Base-by-base conservation (phyloP, 2,888 invertebrate genomes). In the Gastracanthus pulcherrimus region DNA sequence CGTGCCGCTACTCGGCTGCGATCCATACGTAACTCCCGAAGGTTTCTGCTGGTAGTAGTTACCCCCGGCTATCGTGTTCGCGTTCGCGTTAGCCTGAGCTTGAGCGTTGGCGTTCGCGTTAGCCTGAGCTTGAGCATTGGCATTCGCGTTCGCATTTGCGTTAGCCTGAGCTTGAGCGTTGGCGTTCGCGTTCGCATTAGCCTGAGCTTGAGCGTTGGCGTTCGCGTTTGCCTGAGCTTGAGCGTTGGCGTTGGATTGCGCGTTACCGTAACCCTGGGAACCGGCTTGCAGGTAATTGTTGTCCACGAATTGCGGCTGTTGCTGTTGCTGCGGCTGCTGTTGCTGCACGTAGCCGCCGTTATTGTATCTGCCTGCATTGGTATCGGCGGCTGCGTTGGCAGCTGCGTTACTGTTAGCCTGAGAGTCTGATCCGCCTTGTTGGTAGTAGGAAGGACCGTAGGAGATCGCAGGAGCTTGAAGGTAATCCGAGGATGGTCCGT, bases 401-500 rank as follows among this genome's bases (percentile, higher is more conserved):
- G 80, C 67, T 58, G 82, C 82, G 45, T 82, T 82, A 64, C 70
- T n/a, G n/a, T n/a, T n/a, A n/a, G n/a, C 70, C 36, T 66, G 55
- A n/a, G 77, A 48, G 41, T 41, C 51, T 38, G n/a, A n/a, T n/a
- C n/a, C n/a, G n/a, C n/a, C 51, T 64, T 6, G 13, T 9, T 13
- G 62, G 9, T n/a, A n/a, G 23, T 64, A 29, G 19, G 41, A 23
- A 7, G 70, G 60, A 34, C 45, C 36, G 7, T 62, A 31, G 1
- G 48, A 19, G 0, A 51, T 41, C 0, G 62, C 71, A 9, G 51
- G 26, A n/a, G 34, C n/a, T 19, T 7, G 62, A 62, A 13, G 34
- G 36, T 31, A 55, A 64, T 11, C 29, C 16, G 78, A 23, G 3
- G 70, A 26, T 31, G 70, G 71, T 29, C 66, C 79, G n/a, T 60